Evolutionary conservation across 2,888 invertebrate species (phyloP).

Genomic region (Coecobrya sp.): DNA sequence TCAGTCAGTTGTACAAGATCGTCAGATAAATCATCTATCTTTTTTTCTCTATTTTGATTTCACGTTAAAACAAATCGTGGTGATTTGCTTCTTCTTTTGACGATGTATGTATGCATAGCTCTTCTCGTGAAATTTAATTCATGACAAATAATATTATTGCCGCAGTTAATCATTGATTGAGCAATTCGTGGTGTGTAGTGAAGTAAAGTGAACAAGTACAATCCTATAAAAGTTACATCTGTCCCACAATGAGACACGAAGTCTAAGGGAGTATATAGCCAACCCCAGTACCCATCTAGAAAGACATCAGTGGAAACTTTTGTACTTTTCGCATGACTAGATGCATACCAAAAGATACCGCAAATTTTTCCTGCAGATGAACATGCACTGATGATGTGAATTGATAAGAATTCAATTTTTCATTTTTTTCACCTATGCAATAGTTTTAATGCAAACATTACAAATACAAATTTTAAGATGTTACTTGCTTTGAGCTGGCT

Average conservation of each 20-base stretch:
- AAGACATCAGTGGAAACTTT: constrained; percentile 25
- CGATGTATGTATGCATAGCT: constrained; percentile 18
- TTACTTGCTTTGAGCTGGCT: background rate
- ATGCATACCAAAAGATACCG: constrained; percentile 7
- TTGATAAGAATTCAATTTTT: constrained; percentile 57
- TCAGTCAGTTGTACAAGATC: background rate
- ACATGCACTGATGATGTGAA: background rate
- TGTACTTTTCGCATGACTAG: constrained; percentile 57
- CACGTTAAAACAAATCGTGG: constrained; percentile 46
- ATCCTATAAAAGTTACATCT: constrained; percentile 20
- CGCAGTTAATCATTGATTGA: constrained; percentile 48
- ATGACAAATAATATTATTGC: constrained; percentile 28
- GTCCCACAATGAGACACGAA: constrained; percentile 14
- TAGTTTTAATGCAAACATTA: background rate
- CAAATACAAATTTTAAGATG: background rate
- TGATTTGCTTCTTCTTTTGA: constrained; percentile 55
- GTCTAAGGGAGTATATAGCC: background rate
- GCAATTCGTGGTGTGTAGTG: constrained; percentile 54
- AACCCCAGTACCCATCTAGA: constrained; percentile 38
- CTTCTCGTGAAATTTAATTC: constrained; percentile 55
- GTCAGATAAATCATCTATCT: constrained; percentile 20
- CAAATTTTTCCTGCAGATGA: constrained; percentile 8
- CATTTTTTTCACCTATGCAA: background rate
- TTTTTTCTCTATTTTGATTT: constrained; percentile 39
- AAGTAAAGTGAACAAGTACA: constrained; percentile 38